Evolutionary conservation across 30 jellyfish, hydroid and myxozoan species (phyloP).

Genomic region (Chrysaora quinquecirrha): DNA sequence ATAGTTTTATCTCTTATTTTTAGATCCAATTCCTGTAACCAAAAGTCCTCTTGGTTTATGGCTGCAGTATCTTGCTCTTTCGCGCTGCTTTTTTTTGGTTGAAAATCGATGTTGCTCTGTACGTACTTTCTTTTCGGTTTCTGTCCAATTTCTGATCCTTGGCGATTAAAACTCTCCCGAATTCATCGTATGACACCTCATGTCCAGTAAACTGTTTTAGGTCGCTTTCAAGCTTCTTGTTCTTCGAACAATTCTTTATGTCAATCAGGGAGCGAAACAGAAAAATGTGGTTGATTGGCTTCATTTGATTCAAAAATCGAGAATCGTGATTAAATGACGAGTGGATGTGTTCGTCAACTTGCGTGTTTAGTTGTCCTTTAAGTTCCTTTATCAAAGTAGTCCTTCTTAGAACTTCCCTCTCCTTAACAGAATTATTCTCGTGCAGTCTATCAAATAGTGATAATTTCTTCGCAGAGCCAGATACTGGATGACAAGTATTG

Average conservation of each 20-base stretch:
- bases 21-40: not conserved
- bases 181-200: no score
- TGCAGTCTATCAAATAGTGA: slow-evolving; percentile 30
- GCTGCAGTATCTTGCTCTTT: no score
- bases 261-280: not conserved
- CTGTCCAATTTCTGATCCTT: no score
- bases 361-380: slow-evolving; percentile 25
- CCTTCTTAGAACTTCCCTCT: slow-evolving; percentile 23
- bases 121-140: no score
- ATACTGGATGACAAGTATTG: slow-evolving; percentile 36
- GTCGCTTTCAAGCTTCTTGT: no score
- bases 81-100: no score
- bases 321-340: not conserved
- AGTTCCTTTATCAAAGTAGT: slow-evolving; percentile 13
- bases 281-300: not conserved
- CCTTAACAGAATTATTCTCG: slow-evolving; percentile 4
- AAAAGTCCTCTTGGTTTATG: not conserved
- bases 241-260: no score
- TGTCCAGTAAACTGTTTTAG: no score
- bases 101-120: no score
- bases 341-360: slow-evolving; percentile 42
- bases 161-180: no score
- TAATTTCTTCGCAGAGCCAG: slow-evolving; percentile 5
- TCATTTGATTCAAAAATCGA: not conserved
- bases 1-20: not conserved